Conservation (phyloP, 2,113 vertebrate species). For the Gymnocephalus cernua region DNA sequence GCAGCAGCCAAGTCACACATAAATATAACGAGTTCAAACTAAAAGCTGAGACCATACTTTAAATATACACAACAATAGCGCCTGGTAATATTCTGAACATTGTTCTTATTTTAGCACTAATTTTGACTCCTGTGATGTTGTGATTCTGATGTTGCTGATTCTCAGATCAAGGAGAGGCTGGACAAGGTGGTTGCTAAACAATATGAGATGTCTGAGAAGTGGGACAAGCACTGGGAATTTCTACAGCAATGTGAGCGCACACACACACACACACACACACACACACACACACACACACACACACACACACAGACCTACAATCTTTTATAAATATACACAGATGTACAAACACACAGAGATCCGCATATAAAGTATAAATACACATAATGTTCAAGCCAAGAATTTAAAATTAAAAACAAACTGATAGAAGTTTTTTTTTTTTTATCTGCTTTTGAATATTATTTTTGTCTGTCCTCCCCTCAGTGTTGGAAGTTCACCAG, state of each 20-base stretch:
- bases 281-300: background rate
- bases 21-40: background rate
- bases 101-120: background rate
- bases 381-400: background rate
- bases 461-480: background rate
- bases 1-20: background rate
- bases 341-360: background rate
- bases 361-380: background rate
- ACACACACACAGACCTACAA: background rate
- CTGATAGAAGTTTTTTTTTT: background rate
- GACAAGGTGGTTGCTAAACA: conserved; percentile 91
- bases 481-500: conserved; percentile 96
- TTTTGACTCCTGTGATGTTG: background rate
- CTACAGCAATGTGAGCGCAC: conserved; percentile 91
- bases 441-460: background rate
- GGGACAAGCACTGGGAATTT: conserved; percentile 95
- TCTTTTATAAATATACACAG: background rate
- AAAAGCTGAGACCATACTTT: background rate
- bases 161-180: conserved; percentile 91
- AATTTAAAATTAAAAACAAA: background rate
- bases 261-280: background rate
- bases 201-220: conserved; percentile 91
- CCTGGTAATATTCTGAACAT: too few relatives aligned
- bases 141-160: conserved; percentile 12
- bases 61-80: background rate